Base-by-base conservation (phyloP, 1,140 invertebrate species). In the Conus betulinus region DNA sequence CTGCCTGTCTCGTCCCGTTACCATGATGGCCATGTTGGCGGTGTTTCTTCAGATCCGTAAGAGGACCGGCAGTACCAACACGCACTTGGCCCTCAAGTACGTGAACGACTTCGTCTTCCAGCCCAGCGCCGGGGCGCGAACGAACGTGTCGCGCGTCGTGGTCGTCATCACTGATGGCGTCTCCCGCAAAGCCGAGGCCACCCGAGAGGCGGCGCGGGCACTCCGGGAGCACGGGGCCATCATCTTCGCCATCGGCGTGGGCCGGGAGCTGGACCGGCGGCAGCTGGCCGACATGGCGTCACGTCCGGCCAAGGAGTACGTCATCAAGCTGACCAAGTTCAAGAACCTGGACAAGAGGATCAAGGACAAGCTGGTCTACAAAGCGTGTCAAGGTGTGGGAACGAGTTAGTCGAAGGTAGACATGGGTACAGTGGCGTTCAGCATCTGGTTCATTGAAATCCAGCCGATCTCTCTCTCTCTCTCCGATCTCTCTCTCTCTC, bases 161-260 rank as follows among this genome's bases (percentile, higher is more conserved):
- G 90, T 94, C 20, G 87, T 94, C 20, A 92, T 94, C 23, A 94
- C 93, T 11, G 93, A 94, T 67, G 93, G 93, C 5, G 83, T 87
- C 52, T 93, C 93, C 3, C 88, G 89, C 74, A 88, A 93, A 74
- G 81, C 78, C 13, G 87, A 85, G 63, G 82, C 57, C 13, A 93
- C 94, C 2, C 57, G 86, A 27, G 86, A 76, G 52, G 90, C 91
- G 52, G 93, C 93, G 5, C 55, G 84, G 60, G 76, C 78, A 8
- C 89, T 91, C 10, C 89, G 88, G 57, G 89, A 92, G 13, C 17
- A 0, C 86, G 89, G 1, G 13, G 92, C 94, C 63, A 84, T 91
- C n/a, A 90, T 94, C 23, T 94, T 93, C 86, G 92, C 92, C 3
- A 92, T 94, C 51, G 94, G 0, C 93, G 94, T 13, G 94, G 93